phyloP scores from a whole-genome alignment of 2,797 vertebrate species.

The Alfaro cultratus region DNA sequence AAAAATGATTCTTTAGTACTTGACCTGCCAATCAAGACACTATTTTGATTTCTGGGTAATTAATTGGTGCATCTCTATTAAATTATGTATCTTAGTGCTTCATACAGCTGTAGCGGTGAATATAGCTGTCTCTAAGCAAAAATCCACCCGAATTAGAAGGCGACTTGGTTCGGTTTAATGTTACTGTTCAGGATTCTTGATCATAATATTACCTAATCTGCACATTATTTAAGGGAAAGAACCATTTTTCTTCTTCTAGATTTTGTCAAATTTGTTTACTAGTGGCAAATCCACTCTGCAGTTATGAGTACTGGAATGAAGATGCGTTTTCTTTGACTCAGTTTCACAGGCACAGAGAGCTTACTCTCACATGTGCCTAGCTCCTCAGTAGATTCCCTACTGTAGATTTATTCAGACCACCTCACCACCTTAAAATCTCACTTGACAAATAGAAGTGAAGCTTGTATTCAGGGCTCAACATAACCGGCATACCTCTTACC shows the following conservation, averaged over 20 bases:
- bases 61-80: background rate
- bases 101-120: background rate
- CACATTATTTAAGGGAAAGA: slow-evolving; percentile 20
- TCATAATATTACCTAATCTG: slow-evolving; percentile 10
- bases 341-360: slow-evolving; percentile 29
- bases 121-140: background rate
- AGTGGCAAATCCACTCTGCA: slow-evolving; percentile 23
- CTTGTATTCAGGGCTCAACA: slow-evolving; percentile 68
- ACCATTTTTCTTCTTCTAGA: background rate
- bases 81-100: background rate
- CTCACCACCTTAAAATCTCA: slow-evolving; percentile 48
- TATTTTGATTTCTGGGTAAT: background rate
- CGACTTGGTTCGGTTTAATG: background rate
- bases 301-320: slow-evolving; percentile 32
- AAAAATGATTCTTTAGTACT: background rate
- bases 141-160: background rate
- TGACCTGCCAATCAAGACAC: background rate
- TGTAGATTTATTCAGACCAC: slow-evolving; percentile 20
- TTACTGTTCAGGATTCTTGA: slow-evolving; percentile 13
- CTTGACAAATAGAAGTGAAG: slow-evolving; percentile 30
- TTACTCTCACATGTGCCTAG: slow-evolving; percentile 28
- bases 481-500: slow-evolving; percentile 72
- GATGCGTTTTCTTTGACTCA: slow-evolving; percentile 22
- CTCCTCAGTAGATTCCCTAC: slow-evolving; percentile 19
- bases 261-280: background rate